Evolutionary conservation across 2,888 invertebrate species (phyloP), one percentile per base, ranked within the genome.

Genomic region (Hyles lineata): DNA sequence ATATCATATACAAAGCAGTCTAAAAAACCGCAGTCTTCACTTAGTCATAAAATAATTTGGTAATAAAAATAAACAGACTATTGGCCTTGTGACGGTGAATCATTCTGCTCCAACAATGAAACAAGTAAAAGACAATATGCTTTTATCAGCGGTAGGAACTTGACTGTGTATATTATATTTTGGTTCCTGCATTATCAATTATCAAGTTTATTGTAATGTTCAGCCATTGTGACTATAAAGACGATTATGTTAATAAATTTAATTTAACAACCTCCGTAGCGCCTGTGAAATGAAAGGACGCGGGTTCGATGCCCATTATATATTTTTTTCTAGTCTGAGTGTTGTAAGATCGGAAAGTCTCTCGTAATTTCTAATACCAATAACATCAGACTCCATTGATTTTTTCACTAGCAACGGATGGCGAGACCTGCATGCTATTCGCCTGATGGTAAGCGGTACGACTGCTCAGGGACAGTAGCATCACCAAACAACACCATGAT

Each of bases 61-160:
- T 50, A 23, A 67, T 21, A 50, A 17, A 67, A 62, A 35, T 55
- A 62, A 35, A 35, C 32, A 8, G 4, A 35, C n/a, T 19, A 62
- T 32, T 43, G 67, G 17, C 63, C 63, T 67, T 67, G 43, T 23
- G n/a, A 17, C 21, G 7, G 17, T 67, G 67, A 67, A 43, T 67
- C 67, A 67, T 50, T 43, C 63, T 8, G 21, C n/a, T 32, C 62
- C 50, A 67, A 43, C 67, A 50, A 67, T 50, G 63, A 61, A 61
- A 61, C 67, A 67, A 50, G 23, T 23, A 67, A 61, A 63, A 67
- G 67, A 67, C 67, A 67, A 50, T 67, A 67, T 35, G 35, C 23
- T 19, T 67, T 50, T 67, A 67, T 67, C 67, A 50, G 43, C 62
- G 62, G 62, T 50, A 43, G 50, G 55, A 55, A 55, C 50, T 25